These are phyloP conservation scores for Sterna hirundo DNA, from an alignment of 2,113 vertebrate genomes.

Conservation along the genomic window DNA sequence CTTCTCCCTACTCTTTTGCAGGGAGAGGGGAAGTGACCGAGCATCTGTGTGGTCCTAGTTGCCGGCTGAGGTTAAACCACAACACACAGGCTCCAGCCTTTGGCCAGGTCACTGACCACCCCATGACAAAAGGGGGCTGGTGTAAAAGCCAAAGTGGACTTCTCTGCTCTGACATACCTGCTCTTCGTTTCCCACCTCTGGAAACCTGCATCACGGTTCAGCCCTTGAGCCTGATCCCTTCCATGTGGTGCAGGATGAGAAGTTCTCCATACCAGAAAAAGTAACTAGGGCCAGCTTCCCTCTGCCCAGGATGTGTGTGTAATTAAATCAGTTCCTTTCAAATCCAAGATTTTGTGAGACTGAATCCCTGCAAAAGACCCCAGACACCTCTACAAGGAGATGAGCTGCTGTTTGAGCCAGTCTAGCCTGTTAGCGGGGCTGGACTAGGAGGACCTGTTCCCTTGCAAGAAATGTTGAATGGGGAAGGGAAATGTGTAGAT, in stretches of 20 bases:
- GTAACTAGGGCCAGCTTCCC: not conserved
- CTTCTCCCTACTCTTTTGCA: not conserved
- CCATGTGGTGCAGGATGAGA: fast-evolving
- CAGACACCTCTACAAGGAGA: not conserved
- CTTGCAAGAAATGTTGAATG: not conserved
- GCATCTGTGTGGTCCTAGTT: not conserved
- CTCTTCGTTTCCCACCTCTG: not conserved
- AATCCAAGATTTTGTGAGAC: not conserved
- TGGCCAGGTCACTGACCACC: not conserved
- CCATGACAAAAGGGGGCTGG: not conserved
- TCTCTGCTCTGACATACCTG: not conserved
- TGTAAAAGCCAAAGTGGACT: not conserved
- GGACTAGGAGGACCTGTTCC: not conserved
- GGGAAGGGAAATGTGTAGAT: not conserved
- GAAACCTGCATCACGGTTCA: not conserved
- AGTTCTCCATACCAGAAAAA: not conserved
- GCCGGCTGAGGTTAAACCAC: not conserved
- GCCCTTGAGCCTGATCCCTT: not conserved
- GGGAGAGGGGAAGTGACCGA: not conserved
- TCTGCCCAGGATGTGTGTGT: not conserved
- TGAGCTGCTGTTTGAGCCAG: not conserved
- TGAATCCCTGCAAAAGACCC: not conserved
- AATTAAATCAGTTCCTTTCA: not conserved
- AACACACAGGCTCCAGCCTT: not conserved
- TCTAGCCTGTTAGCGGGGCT: not conserved